Evolutionary conservation across 2,797 vertebrate species (phyloP), one percentile per base, ranked within the genome.

Genomic region (Aeoliscus strigatus): DNA sequence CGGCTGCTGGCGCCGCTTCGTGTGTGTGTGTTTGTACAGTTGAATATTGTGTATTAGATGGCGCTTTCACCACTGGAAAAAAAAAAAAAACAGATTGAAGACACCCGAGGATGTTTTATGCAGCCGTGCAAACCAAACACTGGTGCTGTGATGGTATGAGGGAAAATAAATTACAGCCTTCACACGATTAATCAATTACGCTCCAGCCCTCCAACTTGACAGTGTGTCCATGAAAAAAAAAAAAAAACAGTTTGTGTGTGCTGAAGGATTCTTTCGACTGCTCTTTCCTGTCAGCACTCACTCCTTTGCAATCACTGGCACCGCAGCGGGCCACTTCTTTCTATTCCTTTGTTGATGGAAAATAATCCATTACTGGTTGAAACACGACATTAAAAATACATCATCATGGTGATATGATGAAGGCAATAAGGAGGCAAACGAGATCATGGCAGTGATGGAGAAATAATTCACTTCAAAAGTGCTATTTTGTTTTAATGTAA

Each of bases 1-100:
- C 35, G 48, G 56, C 76, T 70, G 36, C 52, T 47, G 69, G 75
- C 73, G 51, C 47, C 27, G 30, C 17, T 42, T 46, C 9, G 24
- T 15, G 11, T 39, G 38, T 9, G 14, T 13, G 27, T 26, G 31
- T 56, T 60, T 49, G 36, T 49, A 45, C 53, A n/a, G n/a, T n/a
- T n/a, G n/a, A n/a, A n/a, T n/a, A n/a, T n/a, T n/a, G n/a, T n/a
- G n/a, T n/a, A n/a, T n/a, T n/a, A n/a, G n/a, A n/a, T n/a, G n/a
- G n/a, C 34, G 51, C 47, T 63, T 51, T 48, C 49, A 57, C 37
- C 43, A 51, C 18, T 46, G 45, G 16, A n/a, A n/a, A n/a, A n/a
- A n/a, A n/a, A n/a, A n/a, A n/a, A 46, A 67, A 59, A 60, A 53
- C 52, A 33, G 58, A 27, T 46, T 27, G 42, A 48, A 13, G 30